Base-by-base conservation (phyloP, 1,140 invertebrate species). In the Manduca sexta region DNA sequence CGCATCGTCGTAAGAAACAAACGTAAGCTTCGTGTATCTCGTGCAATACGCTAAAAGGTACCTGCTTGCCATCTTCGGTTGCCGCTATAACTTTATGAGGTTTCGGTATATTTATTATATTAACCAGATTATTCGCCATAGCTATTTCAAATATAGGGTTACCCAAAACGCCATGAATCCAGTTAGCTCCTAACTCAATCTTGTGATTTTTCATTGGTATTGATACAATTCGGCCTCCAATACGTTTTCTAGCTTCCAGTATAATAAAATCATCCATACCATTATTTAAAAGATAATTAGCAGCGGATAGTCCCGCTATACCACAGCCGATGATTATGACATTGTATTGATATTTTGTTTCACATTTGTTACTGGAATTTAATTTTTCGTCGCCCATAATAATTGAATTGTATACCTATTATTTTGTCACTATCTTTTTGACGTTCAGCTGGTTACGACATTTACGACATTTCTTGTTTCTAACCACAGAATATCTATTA, bases 11-110 rank as follows among this genome's bases (percentile, higher is more conserved):
- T 53, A 96, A 79, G 77, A 97, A 97, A 81, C 93, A 95, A 14
- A 95, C 90, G 68, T 97, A 97, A 10, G 94, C 94, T 80, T 95
- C 94, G 61, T 96, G 96, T 49, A 96, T 95, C 86, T 97, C 95
- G 83, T 95, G 93, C 33, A 96, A 78, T 18, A 95, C 84, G 17
- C 88, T 84, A 76, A 95, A 95, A 16, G 95, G 93, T 44, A 96
- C 89, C 71, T 95, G 93, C 79, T 93, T 93, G 0, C 95, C 95
- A 76, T 95, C 90, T 84, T 95, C 94, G 51, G 93, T 94, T 8
- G 93, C 91, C 45, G 94, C 95, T 62, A 96, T 91, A 54, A 96
- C 91, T 87, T 93, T 94, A 77, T 96, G 95, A 16, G 93, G 92
- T 84, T 94, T 95, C 14, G 94, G 93, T 64, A 90, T 88, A 69